Base-by-base conservation (phyloP, 2,888 invertebrate species). In the Lycaena phlaeas region DNA sequence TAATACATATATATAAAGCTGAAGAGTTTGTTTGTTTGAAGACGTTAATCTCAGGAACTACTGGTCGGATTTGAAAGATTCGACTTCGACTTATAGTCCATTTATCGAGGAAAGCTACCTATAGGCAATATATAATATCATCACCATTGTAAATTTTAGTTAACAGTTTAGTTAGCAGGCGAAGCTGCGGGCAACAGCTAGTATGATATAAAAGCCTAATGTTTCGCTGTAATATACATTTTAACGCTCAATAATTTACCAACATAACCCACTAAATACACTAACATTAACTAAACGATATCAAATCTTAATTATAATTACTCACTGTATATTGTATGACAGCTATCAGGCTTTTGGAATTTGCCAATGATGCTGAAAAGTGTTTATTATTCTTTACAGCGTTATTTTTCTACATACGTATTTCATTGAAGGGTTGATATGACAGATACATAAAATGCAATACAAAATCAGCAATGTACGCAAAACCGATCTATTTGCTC, bases 331-430 rank as follows among this genome's bases (percentile, higher is more conserved):
- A 3, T 15, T 10, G 9, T 49, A 47, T 47, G 44, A 42, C 45
- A 46, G 43, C 46, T 49, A 50, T 53, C 49, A 51, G 46, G 44
- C 44, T 42, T 45, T 46, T 46, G 48, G 49, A 51, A 48, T 49
- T 51, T 49, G 42, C 48, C 46, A 51, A 51, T 53, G 46, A 48
- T 49, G 46, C 44, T 34, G 31, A 40, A 41, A 44, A 41, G 43
- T 45, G 31, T 43, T 43, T 42, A 51, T 37, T n/a, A n/a, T n/a
- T n/a, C n/a, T n/a, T n/a, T n/a, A n/a, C 12, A 1, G 17, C 34
- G 12, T 4, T 12, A 22, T 4, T 18, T 34, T 11, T 3, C 18
- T 11, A 2, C 10, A n/a, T 31, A 14, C 10, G 6, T 11, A 1
- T 7, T 11, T 12, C 34, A 34, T 12, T 17, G 12, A 7, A 10